Evolutionary conservation across 2,113 vertebrate species (phyloP).

Genomic region (Eubucco bourcierii): DNA sequence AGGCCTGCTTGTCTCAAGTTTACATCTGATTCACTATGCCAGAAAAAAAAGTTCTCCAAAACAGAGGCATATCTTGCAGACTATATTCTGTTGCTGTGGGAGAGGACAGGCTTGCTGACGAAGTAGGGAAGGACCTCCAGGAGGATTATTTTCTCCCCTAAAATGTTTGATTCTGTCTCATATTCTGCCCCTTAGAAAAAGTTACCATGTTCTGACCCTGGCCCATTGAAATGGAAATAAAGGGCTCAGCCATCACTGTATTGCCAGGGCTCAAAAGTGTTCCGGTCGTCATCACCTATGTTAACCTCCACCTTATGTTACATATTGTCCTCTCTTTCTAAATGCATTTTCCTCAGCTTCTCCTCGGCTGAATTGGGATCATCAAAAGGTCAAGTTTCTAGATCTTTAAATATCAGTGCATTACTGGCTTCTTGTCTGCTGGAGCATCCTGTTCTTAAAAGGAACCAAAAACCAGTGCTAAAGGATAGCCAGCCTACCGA

Average conservation of each 20-base stretch:
- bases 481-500: neutral
- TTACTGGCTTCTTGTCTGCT: neutral
- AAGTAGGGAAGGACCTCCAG: neutral
- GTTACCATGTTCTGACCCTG: neutral
- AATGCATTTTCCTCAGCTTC: neutral
- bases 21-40: neutral
- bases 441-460: neutral
- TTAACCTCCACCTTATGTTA: neutral
- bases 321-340: neutral
- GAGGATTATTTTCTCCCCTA: neutral
- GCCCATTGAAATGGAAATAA: neutral
- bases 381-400: neutral
- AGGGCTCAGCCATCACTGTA: neutral
- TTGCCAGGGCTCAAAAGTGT: neutral
- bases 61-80: neutral
- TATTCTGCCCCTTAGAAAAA: neutral
- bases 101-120: neutral
- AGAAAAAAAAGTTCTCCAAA: slow-evolving; percentile 16
- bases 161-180: neutral
- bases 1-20: slow-evolving; percentile 11
- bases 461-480: neutral
- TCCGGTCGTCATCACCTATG: neutral
- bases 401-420: neutral
- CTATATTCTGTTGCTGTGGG: neutral
- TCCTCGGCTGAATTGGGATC: neutral